Percentiles rank a stretch among this genome's conserved stretches.
These are phyloP conservation scores for Macrosteles quadrilineatus DNA, from an alignment of 1,140 invertebrate genomes.

Conservation along the genomic window DNA sequence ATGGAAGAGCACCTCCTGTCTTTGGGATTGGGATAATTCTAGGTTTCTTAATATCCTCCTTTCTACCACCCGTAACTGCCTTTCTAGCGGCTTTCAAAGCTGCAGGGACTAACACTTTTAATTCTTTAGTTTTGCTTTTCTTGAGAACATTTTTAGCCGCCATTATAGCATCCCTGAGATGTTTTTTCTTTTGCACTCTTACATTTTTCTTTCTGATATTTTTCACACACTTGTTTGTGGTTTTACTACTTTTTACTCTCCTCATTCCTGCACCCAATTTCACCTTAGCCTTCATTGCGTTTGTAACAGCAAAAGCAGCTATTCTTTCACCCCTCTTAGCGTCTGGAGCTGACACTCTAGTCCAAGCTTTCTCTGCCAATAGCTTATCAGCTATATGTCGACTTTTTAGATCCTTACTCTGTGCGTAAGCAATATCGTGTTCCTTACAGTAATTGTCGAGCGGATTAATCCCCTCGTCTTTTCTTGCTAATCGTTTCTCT, in stretches of 20 bases:
- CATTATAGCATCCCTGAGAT: no score
- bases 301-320: slow-evolving; percentile 44
- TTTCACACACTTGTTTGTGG: no score
- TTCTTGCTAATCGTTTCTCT: slow-evolving; percentile 47
- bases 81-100: no score
- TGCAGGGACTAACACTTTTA: no score
- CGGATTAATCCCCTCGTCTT: slow-evolving; percentile 50
- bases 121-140: no score
- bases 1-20: neutral
- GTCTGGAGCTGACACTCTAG: slow-evolving; percentile 48
- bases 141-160: neutral
- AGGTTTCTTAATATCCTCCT: no score
- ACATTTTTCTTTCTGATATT: no score
- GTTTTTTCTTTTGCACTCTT: slow-evolving; percentile 24
- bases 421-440: slow-evolving; percentile 52
- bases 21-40: no score
- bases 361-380: slow-evolving; percentile 48
- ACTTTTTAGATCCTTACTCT: slow-evolving; percentile 45
- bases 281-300: slow-evolving; percentile 46
- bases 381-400: slow-evolving; percentile 50
- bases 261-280: slow-evolving; percentile 46
- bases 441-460: slow-evolving; percentile 51
- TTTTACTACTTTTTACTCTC: no score
- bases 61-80: neutral
- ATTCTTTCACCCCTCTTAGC: slow-evolving; percentile 45